Conservation (phyloP, 2,888 invertebrate species). For the Synanthedon myopaeformis region DNA sequence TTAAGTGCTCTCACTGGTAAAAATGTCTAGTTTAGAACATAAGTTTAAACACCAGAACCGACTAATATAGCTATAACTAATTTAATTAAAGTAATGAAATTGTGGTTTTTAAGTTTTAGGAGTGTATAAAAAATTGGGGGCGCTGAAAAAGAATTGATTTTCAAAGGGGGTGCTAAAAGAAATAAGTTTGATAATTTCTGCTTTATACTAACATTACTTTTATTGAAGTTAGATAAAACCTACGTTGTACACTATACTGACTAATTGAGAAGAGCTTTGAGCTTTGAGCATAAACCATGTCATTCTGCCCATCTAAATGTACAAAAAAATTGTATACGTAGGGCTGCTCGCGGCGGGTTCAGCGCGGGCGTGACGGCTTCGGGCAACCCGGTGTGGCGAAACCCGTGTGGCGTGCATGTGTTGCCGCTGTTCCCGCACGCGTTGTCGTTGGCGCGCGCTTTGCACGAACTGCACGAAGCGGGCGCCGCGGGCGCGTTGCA, state of each 20-base stretch:
- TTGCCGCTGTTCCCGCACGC: conserved; percentile 84
- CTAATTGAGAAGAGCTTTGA: no score
- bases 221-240: background rate
- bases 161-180: no score
- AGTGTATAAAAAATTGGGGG: no score
- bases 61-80: no score
- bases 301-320: background rate
- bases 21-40: no score
- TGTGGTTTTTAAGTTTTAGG: no score
- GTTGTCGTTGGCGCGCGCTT: conserved; percentile 80
- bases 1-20: no score
- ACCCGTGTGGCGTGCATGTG: conserved; percentile 87
- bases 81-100: no score
- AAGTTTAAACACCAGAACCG: no score
- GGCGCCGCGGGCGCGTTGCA: conserved; percentile 74
- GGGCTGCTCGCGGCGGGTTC: conserved; percentile 87
- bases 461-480: conserved; percentile 84
- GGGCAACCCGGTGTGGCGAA: conserved; percentile 85
- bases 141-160: no score
- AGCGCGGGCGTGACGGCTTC: conserved; percentile 80
- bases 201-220: background rate
- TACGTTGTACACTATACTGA: background rate
- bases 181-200: no score
- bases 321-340: conserved; percentile 7
- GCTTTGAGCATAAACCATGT: background rate